These are phyloP conservation scores for Microtus pennsylvanicus DNA, from an alignment of 2,113 vertebrate species.

Conservation along the genomic window DNA sequence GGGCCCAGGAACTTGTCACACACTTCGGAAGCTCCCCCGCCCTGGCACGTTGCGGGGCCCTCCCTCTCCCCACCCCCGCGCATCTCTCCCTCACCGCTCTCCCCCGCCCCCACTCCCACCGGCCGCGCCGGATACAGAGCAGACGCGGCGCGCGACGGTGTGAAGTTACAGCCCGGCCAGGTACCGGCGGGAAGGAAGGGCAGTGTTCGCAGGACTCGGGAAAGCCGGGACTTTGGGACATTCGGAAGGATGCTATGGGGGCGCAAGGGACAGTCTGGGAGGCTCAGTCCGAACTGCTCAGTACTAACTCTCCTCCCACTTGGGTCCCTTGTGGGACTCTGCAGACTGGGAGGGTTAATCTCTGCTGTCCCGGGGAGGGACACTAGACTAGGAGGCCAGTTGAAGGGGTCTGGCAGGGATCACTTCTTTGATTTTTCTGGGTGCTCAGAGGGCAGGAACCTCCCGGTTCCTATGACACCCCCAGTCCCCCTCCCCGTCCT, in stretches of 20 bases:
- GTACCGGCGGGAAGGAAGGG: conserved; percentile 82
- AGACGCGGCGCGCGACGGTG: conserved; percentile 78
- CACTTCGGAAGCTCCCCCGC: conserved; percentile 71
- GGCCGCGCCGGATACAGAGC: conserved; percentile 80
- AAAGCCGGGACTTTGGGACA: conserved; percentile 60
- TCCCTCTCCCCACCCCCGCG: conserved; percentile 80
- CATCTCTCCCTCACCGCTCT: conserved; percentile 74
- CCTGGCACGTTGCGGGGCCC: conserved; percentile 77
- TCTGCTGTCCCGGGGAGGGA: not conserved
- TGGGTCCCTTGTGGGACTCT: conserved; percentile 39
- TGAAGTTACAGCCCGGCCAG: conserved; percentile 82
- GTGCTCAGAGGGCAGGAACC: conserved; percentile 40
- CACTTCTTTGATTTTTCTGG: conserved; percentile 34
- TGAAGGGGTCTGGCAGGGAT: not conserved
- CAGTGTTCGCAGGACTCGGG: conserved; percentile 75
- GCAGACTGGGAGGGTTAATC: conserved; percentile 37
- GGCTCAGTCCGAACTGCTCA: not conserved
- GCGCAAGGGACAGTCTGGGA: conserved; percentile 39
- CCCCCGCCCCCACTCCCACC: conserved; percentile 75
- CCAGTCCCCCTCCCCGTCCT: not conserved
- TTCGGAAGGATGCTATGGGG: conserved; percentile 62
- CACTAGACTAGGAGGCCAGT: not conserved
- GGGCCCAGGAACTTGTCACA: conserved; percentile 80
- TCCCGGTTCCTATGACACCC: not conserved
- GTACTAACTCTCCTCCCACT: not conserved